These are phyloP conservation scores for Lasius fuliginosus DNA, from an alignment of 2,888 invertebrate genomes.

Conservation along the genomic window DNA sequence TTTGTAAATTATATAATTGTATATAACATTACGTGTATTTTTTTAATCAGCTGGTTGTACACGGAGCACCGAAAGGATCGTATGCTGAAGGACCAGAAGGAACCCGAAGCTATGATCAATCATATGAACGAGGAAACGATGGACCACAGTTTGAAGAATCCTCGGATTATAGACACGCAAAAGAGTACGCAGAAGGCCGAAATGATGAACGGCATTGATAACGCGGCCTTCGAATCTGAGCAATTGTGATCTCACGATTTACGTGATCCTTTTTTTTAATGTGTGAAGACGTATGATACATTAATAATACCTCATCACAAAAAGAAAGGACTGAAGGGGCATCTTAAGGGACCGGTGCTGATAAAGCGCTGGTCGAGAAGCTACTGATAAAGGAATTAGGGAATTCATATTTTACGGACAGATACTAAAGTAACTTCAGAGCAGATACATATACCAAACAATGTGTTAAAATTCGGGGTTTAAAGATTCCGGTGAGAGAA, in stretches of 20 bases:
- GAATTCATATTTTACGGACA: neutral
- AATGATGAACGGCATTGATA: conserved; percentile 82
- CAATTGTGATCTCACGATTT: conserved; percentile 71
- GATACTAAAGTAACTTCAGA: conserved; percentile 24
- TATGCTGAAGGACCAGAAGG: conserved; percentile 72
- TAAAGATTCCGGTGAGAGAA: neutral
- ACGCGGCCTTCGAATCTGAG: conserved; percentile 86
- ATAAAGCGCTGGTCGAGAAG: conserved; percentile 11
- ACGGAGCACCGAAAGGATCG: conserved; percentile 89
- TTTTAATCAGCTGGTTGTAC: conserved; percentile 89
- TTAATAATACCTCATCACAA: conserved; percentile 50
- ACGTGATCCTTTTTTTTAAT: conserved; percentile 38
- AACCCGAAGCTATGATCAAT: conserved; percentile 74
- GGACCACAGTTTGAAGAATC: conserved; percentile 85
- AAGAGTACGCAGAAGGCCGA: conserved; percentile 82
- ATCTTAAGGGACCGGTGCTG: neutral
- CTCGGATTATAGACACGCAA: conserved; percentile 78
- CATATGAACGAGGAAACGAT: conserved; percentile 76
- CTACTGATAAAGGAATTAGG: neutral
- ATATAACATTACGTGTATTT: conserved; percentile 12
- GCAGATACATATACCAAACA: neutral
- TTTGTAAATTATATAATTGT: conserved; percentile 31
- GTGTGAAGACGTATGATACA: conserved; percentile 17
- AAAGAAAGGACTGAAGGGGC: neutral
- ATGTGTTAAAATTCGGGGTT: neutral